Evolutionary conservation across 2,113 vertebrate genomes (phyloP).

Genomic region (Romanogobio albipinnatus): DNA sequence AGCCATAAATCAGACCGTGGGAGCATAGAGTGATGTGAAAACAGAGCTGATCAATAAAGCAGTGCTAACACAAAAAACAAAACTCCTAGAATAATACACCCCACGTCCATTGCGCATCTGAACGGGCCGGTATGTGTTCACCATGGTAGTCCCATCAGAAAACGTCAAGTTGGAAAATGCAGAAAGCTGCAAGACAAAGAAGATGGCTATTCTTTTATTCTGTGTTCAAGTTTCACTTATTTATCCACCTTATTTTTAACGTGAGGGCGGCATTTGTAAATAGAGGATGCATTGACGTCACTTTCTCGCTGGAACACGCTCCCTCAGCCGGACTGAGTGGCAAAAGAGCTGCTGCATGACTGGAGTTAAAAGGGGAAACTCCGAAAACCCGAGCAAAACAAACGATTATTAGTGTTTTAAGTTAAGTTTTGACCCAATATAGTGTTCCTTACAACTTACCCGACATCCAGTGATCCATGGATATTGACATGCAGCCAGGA

Average conservation of each 20-base stretch:
- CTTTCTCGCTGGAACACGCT: no score
- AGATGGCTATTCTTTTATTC: neutral
- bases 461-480: no score
- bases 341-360: no score
- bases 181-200: constrained; percentile 60
- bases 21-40: constrained; percentile 45
- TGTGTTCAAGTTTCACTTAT: neutral
- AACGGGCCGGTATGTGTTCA: constrained; percentile 63
- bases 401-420: no score
- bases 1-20: neutral
- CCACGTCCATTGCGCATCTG: constrained; percentile 64
- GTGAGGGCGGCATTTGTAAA: no score
- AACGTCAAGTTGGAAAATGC: constrained; percentile 66
- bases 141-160: constrained; percentile 60
- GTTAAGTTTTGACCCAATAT: no score
- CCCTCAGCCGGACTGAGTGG: no score
- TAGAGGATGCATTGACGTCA: no score
- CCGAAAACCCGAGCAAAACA: no score
- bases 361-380: no score
- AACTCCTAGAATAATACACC: constrained; percentile 65
- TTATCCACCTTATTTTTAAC: neutral
- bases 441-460: no score
- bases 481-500: no score
- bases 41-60: constrained; percentile 51
- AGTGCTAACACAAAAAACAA: constrained; percentile 36